Evolutionary conservation across 2,797 vertebrate genomes (phyloP).

Genomic region (Oryzias dopingdopingensis): DNA sequence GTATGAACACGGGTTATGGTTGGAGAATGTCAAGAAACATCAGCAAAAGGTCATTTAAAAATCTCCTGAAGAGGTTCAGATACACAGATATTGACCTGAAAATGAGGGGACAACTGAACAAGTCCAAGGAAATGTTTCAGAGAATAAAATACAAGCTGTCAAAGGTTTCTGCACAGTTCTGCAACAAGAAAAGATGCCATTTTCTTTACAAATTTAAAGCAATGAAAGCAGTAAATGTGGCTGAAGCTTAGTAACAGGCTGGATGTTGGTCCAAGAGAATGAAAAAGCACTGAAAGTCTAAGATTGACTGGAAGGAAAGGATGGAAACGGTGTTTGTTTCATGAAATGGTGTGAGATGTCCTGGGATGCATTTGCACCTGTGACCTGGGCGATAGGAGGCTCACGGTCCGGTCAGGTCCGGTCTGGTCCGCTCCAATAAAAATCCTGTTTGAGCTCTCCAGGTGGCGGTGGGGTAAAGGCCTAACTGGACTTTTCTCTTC

Average conservation of each 20-base stretch:
- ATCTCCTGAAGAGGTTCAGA: no score
- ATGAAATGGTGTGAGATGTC: constrained; percentile 16
- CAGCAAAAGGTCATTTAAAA: no score
- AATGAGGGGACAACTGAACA: no score
- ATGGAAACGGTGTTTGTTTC: neutral
- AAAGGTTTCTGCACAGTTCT: no score
- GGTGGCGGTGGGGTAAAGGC: constrained; percentile 29
- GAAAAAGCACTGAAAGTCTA: neutral
- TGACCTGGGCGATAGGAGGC: constrained; percentile 38
- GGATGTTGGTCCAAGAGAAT: neutral
- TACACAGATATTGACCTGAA: no score
- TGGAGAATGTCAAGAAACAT: no score
- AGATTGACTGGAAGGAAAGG: neutral
- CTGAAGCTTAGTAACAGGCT: neutral
- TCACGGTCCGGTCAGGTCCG: constrained; percentile 15
- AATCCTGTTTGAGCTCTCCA: constrained; percentile 34
- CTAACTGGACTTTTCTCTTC: constrained; percentile 51
- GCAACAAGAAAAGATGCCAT: no score
- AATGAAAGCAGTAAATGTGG: no score
- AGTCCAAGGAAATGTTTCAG: no score
- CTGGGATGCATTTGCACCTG: constrained; percentile 19
- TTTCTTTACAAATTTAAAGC: no score
- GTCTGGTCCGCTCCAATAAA: constrained; percentile 22
- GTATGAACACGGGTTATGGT: no score
- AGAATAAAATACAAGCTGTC: no score